phyloP scores from a whole-genome alignment of 64 coral and sea anemone genomes.

The Stylophora pistillata region DNA sequence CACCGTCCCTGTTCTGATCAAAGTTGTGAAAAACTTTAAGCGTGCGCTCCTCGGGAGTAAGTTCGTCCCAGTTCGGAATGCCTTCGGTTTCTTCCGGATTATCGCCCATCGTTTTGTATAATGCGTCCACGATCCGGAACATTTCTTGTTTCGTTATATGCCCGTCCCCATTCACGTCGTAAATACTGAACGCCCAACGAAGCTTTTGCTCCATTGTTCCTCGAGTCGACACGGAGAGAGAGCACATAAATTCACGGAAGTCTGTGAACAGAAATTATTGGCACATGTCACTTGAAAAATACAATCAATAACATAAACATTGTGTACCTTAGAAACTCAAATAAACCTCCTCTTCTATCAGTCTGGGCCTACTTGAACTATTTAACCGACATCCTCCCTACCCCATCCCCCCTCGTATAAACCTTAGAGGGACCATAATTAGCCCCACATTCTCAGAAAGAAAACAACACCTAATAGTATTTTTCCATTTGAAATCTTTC shows the following conservation, averaged over 20 bases:
- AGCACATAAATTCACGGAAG: slow-evolving; percentile 99
- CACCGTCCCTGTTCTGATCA: slow-evolving; percentile 92
- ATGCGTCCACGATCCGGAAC: slow-evolving; percentile 90
- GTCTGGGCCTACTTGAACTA: too few species aligned
- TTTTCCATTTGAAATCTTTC: too few species aligned
- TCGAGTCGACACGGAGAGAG: slow-evolving; percentile 90
- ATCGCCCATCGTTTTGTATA: slow-evolving; percentile 86
- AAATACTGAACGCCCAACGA: slow-evolving; percentile 94
- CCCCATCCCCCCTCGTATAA: neutral
- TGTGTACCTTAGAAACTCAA: too few species aligned
- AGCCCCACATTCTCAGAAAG: too few species aligned
- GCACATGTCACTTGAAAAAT: neutral
- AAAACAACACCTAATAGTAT: too few species aligned
- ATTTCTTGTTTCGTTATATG: slow-evolving; percentile 97
- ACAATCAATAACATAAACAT: too few species aligned
- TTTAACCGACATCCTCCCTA: neutral
- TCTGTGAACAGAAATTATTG: slow-evolving; percentile 57
- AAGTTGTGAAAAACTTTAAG: slow-evolving; percentile 88
- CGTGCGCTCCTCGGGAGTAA: slow-evolving; percentile 88
- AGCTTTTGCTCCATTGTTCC: slow-evolving; percentile 98
- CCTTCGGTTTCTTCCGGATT: slow-evolving; percentile 60
- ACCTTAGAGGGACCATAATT: too few species aligned
- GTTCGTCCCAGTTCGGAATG: slow-evolving; percentile 66
- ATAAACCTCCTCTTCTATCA: too few species aligned
- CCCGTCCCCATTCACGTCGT: slow-evolving; percentile 94